phyloP scores from a whole-genome alignment of 2,888 invertebrate species.

The Prosopocoilus inquinatus region DNA sequence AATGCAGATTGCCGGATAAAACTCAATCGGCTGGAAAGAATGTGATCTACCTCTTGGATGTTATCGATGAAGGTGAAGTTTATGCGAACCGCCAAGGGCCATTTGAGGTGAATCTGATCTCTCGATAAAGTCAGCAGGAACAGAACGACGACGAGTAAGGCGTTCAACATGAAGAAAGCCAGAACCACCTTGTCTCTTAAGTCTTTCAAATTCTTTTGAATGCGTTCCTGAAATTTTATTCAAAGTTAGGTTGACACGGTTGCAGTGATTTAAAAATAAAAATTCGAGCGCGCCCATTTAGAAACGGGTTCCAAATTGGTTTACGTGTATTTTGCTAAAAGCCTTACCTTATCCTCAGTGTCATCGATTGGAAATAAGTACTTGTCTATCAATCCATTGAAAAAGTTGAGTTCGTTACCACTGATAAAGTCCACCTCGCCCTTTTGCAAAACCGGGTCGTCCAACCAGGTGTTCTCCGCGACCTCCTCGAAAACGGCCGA shows the following conservation, averaged over 20 bases:
- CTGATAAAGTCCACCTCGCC: conserved; percentile 66
- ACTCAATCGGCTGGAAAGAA: background rate
- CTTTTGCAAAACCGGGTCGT: conserved; percentile 63
- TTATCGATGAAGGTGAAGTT: conserved; percentile 41
- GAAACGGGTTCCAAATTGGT: no score
- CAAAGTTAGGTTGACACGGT: no score
- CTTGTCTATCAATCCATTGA: conserved; percentile 71
- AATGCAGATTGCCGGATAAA: background rate
- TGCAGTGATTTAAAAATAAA: background rate
- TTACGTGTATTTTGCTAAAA: background rate
- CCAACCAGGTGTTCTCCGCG: conserved; percentile 59
- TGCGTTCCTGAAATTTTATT: conserved; percentile 43
- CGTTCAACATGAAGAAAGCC: conserved; percentile 73
- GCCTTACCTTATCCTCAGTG: conserved; percentile 58
- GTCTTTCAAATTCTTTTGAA: conserved; percentile 54
- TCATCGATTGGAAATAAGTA: conserved; percentile 73
- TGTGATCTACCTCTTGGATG: no score
- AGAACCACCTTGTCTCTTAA: conserved; percentile 67
- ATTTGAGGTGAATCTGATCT: conserved; percentile 64
- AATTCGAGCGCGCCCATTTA: no score
- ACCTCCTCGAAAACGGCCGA: background rate
- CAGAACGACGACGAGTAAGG: conserved; percentile 73
- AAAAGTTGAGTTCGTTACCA: conserved; percentile 69
- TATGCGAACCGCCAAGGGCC: conserved; percentile 62
- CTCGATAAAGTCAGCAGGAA: conserved; percentile 72